phyloP scores from a whole-genome alignment of 2,113 vertebrate species.

The Stegastes partitus region DNA sequence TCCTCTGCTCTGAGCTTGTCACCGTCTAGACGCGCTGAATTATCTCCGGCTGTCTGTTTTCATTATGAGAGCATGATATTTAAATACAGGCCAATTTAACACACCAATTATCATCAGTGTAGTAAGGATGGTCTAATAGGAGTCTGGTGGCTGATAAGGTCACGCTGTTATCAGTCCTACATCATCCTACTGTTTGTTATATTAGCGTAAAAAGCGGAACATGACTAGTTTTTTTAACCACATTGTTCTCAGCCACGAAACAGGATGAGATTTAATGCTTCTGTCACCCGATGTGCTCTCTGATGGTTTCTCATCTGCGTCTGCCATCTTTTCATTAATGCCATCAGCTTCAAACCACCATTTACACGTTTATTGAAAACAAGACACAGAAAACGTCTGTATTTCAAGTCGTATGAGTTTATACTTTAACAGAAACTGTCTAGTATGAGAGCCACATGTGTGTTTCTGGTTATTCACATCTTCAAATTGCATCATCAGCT shows the following conservation, averaged over 20 bases:
- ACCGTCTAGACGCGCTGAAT: conserved; percentile 21
- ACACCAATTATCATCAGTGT: conserved; percentile 22
- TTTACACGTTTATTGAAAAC: too few relatives aligned
- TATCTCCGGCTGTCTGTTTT: conserved; percentile 31
- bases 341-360: too few relatives aligned
- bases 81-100: conserved; percentile 9
- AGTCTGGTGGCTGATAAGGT: not conserved
- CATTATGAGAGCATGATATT: conserved; percentile 10
- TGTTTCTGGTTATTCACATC: too few relatives aligned
- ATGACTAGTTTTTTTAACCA: conserved; percentile 11
- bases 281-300: not conserved
- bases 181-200: not conserved
- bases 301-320: too few relatives aligned
- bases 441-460: too few relatives aligned
- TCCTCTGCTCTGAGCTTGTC: not conserved
- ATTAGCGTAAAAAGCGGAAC: not conserved
- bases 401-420: too few relatives aligned
- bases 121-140: conserved; percentile 6
- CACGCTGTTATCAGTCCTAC: not conserved
- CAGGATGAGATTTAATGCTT: not conserved
- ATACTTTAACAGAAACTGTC: too few relatives aligned
- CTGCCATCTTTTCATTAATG: too few relatives aligned
- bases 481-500: too few relatives aligned
- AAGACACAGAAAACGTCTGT: too few relatives aligned
- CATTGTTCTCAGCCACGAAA: not conserved